Base-by-base conservation (phyloP, 2,888 invertebrate species). In the Napeogenes sylphis region DNA sequence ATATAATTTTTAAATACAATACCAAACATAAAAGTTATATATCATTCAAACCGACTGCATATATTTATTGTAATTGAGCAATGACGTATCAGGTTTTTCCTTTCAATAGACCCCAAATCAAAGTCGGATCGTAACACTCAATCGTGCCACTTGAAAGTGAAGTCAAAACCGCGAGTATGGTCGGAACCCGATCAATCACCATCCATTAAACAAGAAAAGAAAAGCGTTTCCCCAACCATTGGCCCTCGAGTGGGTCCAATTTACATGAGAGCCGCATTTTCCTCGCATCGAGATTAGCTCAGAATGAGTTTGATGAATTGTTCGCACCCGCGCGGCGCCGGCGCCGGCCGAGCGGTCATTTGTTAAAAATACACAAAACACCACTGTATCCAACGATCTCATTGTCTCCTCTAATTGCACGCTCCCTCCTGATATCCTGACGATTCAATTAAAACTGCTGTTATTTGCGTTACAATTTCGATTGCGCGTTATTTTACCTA, bases 201-300 rank as follows among this genome's bases (percentile, higher is more conserved):
- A 90, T 90, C 90, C 90, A 89, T 90, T 90, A 90, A 89, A 88
- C 84, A 85, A 83, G 89, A 86, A 88, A 88, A 90, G 90, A 90
- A 90, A 90, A 89, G 89, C 84, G 88, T 85, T 89, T 42, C 87
- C 87, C 87, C 83, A 81, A 78, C 87, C 85, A 86, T 87, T 87
- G 90, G 87, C 88, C 85, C 89, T 89, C 83, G 81, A 88, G 85
- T 89, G 85, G 86, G 87, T 80, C 88, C 89, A 90, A 90, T 90
- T 90, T 90, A 90, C 90, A 90, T 90, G 90, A 90, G 90, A 90
- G 90, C 88, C 89, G 87, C 89, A 89, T 90, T 90, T 90, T 90
- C 90, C 86, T 86, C 85, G 86, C 86, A 87, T 85, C 86, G 88
- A 90, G 90, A 90, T 90, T 90, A 90, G 90, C 88, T 85, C 82